Percentiles rank a stretch among this genome's conserved stretches.
These are phyloP conservation scores for Magallana nippona DNA, from an alignment of 2,888 invertebrate genomes.

Conservation along the genomic window DNA sequence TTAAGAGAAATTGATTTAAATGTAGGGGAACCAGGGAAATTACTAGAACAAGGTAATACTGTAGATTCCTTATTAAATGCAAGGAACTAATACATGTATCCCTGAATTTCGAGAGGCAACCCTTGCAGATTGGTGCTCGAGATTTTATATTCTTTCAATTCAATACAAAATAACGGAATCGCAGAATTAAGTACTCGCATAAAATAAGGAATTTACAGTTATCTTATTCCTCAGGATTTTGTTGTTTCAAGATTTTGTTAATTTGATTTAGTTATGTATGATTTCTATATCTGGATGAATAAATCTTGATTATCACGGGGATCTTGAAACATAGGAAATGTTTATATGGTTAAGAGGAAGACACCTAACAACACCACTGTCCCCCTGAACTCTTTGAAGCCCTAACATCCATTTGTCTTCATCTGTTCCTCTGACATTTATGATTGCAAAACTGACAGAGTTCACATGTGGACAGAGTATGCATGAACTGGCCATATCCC, in stretches of 20 bases:
- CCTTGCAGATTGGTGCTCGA: too few species aligned
- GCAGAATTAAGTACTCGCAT: too few species aligned
- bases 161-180: too few species aligned
- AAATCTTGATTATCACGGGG: not conserved
- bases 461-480: not conserved
- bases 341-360: not conserved
- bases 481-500: not conserved
- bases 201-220: too few species aligned
- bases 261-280: too few species aligned
- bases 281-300: not conserved
- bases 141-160: too few species aligned
- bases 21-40: not conserved
- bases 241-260: too few species aligned
- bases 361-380: not conserved
- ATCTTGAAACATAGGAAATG: not conserved
- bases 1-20: not conserved
- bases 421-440: slow-evolving; percentile 29
- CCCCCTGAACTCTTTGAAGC: slow-evolving; percentile 2
- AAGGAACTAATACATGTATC: too few species aligned
- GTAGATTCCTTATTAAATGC: not conserved
- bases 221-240: too few species aligned
- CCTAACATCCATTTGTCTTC: not conserved
- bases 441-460: slow-evolving; percentile 12
- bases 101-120: too few species aligned
- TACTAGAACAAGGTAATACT: slow-evolving; percentile 1